Evolutionary conservation across 30 jellyfish, hydroid and myxozoan species (phyloP), one percentile per base, ranked within the genome.

Genomic region (Turritopsis dohrnii): DNA sequence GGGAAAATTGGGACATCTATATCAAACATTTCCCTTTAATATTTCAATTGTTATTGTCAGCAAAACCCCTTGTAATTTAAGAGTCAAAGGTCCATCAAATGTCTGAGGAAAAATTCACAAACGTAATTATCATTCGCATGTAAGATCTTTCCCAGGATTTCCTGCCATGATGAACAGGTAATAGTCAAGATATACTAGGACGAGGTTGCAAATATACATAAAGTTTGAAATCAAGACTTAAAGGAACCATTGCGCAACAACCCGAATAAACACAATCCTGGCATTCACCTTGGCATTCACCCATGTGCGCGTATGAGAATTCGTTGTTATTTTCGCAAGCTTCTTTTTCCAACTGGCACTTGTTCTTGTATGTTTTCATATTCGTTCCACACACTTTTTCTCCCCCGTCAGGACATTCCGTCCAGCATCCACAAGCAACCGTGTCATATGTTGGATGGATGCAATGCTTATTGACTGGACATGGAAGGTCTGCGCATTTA

Each of bases 381-480:
- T 74, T 29, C 18, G 83, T 24, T 13, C 83, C 83, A 29, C 83
- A 74, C 28, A 74, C 83, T 22, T 24, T 29, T 29, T 30, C 18
- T 7, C 65, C 83, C 17, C 65, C 83, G 18, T 26, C 65, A 13
- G 83, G 65, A 4, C 83, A 74, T 30, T 20, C 24, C 16, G 18
- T 74, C 65, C 54, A 24, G 24, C 83, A 74, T 24, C 83, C 83
- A 30, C 83, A 74, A 23, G 23, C 41, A 16, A 29, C 65, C 23
- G 83, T 24, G 72, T 29, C 65, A 60, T 74, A 16, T 16, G 83
- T 29, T 74, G 54, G 83, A 52, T 74, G 83, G 0, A 74, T 30
- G 65, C 83, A 74, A 24, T 74, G 65, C 72, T 26, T 74, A 52
- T 74, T 74, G 65, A n/a, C n/a, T 74, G 83, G 83, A 52, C 83